Percentiles rank a stretch among this genome's conserved stretches.
These are phyloP conservation scores for Hipparchia semele DNA, from an alignment of 2,888 invertebrate genomes.

Conservation along the genomic window DNA sequence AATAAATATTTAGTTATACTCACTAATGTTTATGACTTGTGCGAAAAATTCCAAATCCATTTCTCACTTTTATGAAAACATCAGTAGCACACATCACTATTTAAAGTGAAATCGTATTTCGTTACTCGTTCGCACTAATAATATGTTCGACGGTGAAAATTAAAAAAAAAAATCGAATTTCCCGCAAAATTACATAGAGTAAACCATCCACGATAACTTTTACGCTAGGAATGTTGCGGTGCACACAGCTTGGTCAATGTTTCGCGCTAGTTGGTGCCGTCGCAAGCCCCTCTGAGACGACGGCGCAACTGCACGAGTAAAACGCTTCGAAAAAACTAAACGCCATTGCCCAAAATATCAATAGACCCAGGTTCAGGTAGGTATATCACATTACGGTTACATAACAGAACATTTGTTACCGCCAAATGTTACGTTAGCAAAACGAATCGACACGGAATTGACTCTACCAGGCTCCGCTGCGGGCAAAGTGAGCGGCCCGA, in stretches of 20 bases:
- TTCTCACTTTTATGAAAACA: slow-evolving; percentile 55
- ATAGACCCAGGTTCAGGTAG: slow-evolving; percentile 41
- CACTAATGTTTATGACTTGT: slow-evolving; percentile 64
- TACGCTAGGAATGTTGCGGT: slow-evolving; percentile 82
- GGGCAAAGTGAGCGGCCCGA: slow-evolving; percentile 38
- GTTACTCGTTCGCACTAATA: slow-evolving; percentile 68
- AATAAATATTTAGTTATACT: slow-evolving; percentile 50
- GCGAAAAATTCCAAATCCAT: slow-evolving; percentile 60
- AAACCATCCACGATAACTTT: slow-evolving; percentile 82
- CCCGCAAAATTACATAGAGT: slow-evolving; percentile 81
- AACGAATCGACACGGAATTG: slow-evolving; percentile 38
- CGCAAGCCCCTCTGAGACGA: slow-evolving; percentile 57
- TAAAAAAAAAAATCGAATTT: slow-evolving; percentile 63
- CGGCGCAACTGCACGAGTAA: slow-evolving; percentile 47
- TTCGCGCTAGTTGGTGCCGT: slow-evolving; percentile 67
- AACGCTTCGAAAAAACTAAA: slow-evolving; percentile 43
- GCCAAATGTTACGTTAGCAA: slow-evolving; percentile 40
- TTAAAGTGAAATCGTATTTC: slow-evolving; percentile 60
- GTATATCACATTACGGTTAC: slow-evolving; percentile 38
- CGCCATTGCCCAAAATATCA: slow-evolving; percentile 41
- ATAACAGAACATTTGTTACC: slow-evolving; percentile 37
- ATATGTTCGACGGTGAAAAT: slow-evolving; percentile 61
- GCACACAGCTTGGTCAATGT: slow-evolving; percentile 75
- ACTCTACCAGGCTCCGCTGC: slow-evolving; percentile 25
- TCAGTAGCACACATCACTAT: slow-evolving; percentile 60